Conservation (phyloP, 2,113 vertebrate genomes). For the Aleadryas rufinucha region DNA sequence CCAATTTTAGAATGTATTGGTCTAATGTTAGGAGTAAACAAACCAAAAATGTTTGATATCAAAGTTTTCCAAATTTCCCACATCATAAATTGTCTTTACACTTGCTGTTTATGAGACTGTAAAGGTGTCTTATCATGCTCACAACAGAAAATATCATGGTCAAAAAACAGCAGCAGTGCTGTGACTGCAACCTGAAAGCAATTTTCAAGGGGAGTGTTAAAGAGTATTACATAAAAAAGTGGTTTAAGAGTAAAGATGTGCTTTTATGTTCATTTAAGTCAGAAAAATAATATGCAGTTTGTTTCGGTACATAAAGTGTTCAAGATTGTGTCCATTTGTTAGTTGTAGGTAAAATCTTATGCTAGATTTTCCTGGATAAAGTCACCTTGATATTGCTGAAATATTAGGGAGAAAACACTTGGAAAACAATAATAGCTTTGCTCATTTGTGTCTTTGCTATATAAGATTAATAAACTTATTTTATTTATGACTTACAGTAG, state of each 20-base stretch:
- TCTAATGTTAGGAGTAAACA: neutral
- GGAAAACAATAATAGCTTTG: neutral
- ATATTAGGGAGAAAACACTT: neutral
- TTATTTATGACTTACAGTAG: neutral
- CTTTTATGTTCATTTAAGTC: neutral
- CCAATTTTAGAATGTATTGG: neutral
- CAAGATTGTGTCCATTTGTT: neutral
- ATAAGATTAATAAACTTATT: neutral
- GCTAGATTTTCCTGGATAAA: neutral
- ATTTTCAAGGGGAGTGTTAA: neutral
- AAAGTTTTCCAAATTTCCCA: neutral
- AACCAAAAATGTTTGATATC: neutral
- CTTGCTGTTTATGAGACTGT: neutral
- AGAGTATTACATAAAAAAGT: neutral
- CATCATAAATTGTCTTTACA: neutral
- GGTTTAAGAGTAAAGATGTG: neutral
- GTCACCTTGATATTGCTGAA: neutral
- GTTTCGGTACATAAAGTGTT: neutral
- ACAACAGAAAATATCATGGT: neutral
- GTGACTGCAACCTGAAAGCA: neutral
- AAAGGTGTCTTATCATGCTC: neutral
- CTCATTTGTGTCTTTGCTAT: neutral
- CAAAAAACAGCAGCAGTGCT: neutral
- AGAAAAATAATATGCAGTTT: neutral
- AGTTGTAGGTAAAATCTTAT: neutral